phyloP scores from a whole-genome alignment of 2,797 vertebrate species.

The Spinibarbus caldwelli region DNA sequence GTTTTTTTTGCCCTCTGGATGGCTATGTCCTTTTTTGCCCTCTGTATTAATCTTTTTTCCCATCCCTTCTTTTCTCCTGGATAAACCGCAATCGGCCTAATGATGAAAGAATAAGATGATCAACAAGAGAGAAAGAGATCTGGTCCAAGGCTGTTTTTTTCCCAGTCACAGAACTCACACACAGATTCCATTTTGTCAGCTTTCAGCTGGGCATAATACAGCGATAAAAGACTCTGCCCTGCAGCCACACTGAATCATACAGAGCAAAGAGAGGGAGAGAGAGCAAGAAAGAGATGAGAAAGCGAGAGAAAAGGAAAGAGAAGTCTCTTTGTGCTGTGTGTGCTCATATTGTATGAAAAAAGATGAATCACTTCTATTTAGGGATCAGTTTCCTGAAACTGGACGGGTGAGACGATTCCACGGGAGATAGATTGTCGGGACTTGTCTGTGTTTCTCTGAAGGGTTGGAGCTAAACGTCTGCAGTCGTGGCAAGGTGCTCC shows the following conservation, averaged over 20 bases:
- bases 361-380: conserved; percentile 87
- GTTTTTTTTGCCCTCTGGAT: conserved; percentile 35
- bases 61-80: conserved; percentile 65
- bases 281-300: conserved; percentile 44
- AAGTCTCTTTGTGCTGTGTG: conserved; percentile 78
- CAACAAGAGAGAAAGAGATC: conserved; percentile 38
- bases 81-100: conserved; percentile 74
- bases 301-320: conserved; percentile 46
- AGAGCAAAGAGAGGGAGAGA: conserved; percentile 75
- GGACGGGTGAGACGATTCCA: conserved; percentile 79
- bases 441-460: conserved; percentile 82
- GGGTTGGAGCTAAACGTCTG: conserved; percentile 76
- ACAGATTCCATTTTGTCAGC: conserved; percentile 81
- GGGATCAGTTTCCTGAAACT: conserved; percentile 83
- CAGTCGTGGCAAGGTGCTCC: conserved; percentile 47
- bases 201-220: conserved; percentile 80
- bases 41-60: conserved; percentile 66
- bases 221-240: conserved; percentile 80
- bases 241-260: conserved; percentile 80
- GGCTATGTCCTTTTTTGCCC: conserved; percentile 39
- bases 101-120: conserved; percentile 67
- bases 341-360: conserved; percentile 80
- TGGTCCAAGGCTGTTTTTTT: conserved; percentile 19
- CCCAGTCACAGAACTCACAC: conserved; percentile 55
- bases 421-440: conserved; percentile 82